A percentile compares a stretch with the other conserved stretches of the same genome.
Evolutionary conservation across 2,888 invertebrate genomes (phyloP).

Genomic region (Balanococcus diminutus): DNA sequence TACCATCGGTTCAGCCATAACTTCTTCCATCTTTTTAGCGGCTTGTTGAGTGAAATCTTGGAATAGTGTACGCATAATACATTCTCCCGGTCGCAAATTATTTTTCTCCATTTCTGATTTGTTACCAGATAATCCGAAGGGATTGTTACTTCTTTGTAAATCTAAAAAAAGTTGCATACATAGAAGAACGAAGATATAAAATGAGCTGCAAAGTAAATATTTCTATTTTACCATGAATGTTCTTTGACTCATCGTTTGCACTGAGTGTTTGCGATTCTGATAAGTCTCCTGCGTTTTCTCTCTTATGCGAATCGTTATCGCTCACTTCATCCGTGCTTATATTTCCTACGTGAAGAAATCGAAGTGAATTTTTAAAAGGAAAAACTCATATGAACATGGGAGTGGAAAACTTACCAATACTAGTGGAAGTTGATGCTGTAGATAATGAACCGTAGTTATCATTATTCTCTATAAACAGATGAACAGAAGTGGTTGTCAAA

Average conservation of each 20-base stretch:
- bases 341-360: not conserved
- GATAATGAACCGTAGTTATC: slow-evolving; percentile 44
- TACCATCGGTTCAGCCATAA: slow-evolving; percentile 79
- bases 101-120: slow-evolving; percentile 29
- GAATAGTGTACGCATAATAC: slow-evolving; percentile 93
- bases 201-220: not conserved
- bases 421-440: slow-evolving; percentile 27
- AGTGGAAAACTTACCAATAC: slow-evolving; percentile 28
- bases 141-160: not conserved
- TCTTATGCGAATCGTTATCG: slow-evolving; percentile 1
- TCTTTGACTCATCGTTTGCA: not conserved
- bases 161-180: not conserved
- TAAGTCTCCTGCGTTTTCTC: not conserved
- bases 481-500: too few species aligned
- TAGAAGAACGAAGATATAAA: not conserved
- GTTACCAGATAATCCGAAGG: not conserved
- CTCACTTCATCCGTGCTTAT: slow-evolving; percentile 1
- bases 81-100: slow-evolving; percentile 75
- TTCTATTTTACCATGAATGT: not conserved
- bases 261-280: not conserved
- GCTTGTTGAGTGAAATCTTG: slow-evolving; percentile 93
- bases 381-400: too few species aligned
- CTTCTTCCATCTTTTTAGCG: slow-evolving; percentile 93
- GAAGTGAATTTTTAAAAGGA: not conserved
- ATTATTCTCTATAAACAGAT: not conserved